Base-by-base conservation (phyloP, 2,888 invertebrate genomes). In the Branchinecta sandiegonensis region DNA sequence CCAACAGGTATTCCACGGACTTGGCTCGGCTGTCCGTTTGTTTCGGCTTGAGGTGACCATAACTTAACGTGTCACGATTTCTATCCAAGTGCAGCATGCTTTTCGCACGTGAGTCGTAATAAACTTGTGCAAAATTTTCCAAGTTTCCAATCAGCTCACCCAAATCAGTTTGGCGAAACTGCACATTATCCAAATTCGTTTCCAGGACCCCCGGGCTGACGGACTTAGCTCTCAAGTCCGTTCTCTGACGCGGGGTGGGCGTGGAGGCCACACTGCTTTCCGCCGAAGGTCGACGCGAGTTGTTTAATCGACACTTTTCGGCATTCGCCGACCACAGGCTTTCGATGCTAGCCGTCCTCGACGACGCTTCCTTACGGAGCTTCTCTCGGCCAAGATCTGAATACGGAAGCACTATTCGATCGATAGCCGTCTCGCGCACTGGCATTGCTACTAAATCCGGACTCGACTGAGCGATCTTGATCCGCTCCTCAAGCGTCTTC, bases 1-100 rank as follows among this genome's bases (percentile, higher is more conserved):
- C 92, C 79, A 93, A 84, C 78, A 93, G 85, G 83, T 92, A 93
- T 84, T 93, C 93, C 92, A 93, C 92, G 80, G 90, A 91, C 81
- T 91, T 90, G 82, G 81, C 76, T 76, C 80, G 74, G 76, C 78
- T 65, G 17, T 63, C 48, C 13, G 63, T 65, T 14, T 48, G 68
- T 13, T 48, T 14, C n/a, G 56, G 56, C 56, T 56, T 56, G 7
- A 56, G 56, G 14, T n/a, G 56, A 8, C 56, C 56, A 23, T 23
- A 23, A 23, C 23, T 23, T 23, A 23, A 23, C 1, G 23, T 23
- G 46, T 47, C 65, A 17, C 65, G 8, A 65, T 47, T 23, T 23
- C 23, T 23, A 17, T 67, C 69, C 50, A 69, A 48, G 65, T 69
- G 67, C 46, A 68, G 65, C 69, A 69, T 69, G 47, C 69, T 69